Conservation (phyloP, 2,888 invertebrate genomes). For the Fragum whitleyi region DNA sequence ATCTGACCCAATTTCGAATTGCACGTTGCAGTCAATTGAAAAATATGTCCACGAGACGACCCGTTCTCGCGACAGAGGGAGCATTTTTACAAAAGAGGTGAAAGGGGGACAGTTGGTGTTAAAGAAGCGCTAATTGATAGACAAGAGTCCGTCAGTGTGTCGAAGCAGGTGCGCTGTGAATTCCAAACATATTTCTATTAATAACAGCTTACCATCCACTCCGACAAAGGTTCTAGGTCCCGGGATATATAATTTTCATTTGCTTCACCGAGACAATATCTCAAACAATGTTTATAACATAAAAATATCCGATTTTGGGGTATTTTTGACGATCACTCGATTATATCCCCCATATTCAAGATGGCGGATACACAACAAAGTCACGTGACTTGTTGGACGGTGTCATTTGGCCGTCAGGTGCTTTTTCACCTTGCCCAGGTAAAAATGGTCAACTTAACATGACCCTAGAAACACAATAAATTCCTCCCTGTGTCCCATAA, state of each 20-base stretch:
- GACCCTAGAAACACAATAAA: not conserved
- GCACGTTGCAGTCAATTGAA: not conserved
- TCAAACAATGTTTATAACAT: not conserved
- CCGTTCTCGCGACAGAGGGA: not conserved
- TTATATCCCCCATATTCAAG: constrained; percentile 71
- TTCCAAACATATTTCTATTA: constrained; percentile 56
- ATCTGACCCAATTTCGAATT: constrained; percentile 6
- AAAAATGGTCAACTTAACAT: not conserved
- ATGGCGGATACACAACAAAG: constrained; percentile 73
- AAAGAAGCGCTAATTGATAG: constrained; percentile 1
- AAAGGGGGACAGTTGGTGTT: not conserved
- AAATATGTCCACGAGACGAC: not conserved
- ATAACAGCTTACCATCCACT: constrained; percentile 55
- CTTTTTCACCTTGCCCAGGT: constrained; percentile 60
- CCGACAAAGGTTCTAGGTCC: constrained; percentile 23
- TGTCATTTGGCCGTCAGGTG: constrained; percentile 57
- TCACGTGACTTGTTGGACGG: constrained; percentile 61
- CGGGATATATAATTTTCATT: constrained; percentile 37
- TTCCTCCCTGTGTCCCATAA: not conserved
- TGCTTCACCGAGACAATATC: constrained; percentile 1
- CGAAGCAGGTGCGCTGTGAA: constrained; percentile 59
- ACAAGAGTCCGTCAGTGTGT: not conserved
- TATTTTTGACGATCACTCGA: constrained; percentile 58
- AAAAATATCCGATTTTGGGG: not conserved
- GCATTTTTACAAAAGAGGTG: not conserved